Conservation (phyloP, 2,888 invertebrate species). For the Antheraea assamensis region DNA sequence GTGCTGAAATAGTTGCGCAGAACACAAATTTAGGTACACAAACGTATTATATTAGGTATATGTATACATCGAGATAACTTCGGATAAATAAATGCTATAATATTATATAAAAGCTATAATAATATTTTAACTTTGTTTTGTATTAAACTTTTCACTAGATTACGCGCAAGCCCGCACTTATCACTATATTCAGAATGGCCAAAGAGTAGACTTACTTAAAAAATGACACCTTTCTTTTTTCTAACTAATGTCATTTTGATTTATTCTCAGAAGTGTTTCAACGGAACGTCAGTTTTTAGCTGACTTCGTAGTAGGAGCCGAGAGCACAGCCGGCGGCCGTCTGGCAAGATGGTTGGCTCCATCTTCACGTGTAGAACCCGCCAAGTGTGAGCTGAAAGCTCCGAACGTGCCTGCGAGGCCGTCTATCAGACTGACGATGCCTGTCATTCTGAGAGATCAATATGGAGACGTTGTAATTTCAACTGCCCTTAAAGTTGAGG, state of each 20-base stretch:
- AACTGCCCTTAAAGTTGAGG: constrained; percentile 90
- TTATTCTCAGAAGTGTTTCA: constrained; percentile 87
- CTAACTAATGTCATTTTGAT: background rate
- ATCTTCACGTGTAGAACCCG: constrained; percentile 94
- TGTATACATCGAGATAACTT: too few relatives aligned
- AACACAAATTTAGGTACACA: too few relatives aligned
- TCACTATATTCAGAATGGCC: too few relatives aligned
- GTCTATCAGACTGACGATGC: constrained; percentile 73
- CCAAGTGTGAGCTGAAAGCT: constrained; percentile 91
- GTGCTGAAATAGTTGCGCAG: too few relatives aligned
- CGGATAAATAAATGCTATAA: too few relatives aligned
- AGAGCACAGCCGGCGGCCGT: constrained; percentile 93
- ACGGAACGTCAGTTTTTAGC: constrained; percentile 96
- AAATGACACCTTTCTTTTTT: background rate
- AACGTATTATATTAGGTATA: too few relatives aligned
- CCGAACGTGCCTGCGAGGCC: constrained; percentile 87
- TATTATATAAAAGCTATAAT: too few relatives aligned
- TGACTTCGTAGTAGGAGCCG: constrained; percentile 94
- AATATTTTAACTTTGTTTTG: too few relatives aligned
- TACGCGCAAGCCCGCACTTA: too few relatives aligned
- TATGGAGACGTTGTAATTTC: constrained; percentile 94
- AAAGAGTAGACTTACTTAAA: too few relatives aligned
- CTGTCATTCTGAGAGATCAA: constrained; percentile 94
- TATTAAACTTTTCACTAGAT: too few relatives aligned
- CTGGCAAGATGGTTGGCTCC: constrained; percentile 97